Evolutionary conservation across 2,797 vertebrate species (phyloP), one percentile per base, ranked within the genome.

Genomic region (Etheostoma perlongum): DNA sequence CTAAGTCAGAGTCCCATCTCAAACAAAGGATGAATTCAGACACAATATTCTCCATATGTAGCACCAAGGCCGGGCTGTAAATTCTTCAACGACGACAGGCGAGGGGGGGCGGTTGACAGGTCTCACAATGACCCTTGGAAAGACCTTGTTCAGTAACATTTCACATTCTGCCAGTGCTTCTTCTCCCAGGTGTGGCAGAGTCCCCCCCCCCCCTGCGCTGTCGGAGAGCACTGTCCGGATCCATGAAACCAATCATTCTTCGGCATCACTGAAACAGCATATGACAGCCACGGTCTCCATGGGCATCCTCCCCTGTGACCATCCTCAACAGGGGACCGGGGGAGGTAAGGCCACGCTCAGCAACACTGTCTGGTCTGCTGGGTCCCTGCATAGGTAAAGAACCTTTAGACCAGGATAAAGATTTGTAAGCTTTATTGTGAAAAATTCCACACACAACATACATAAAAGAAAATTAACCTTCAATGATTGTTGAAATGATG

Each of bases 91-190:
- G 80, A 79, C 18, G 46, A 54, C 53, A n/a, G 40, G 36, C 19
- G 9, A 25, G 40, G 30, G 15, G 15, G n/a, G 19, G 33, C 4
- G 71, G 69, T 64, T 85, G 91, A 91, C 85, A 85, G 90, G 80
- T 84, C 88, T 82, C 3, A 78, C 76, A 18, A 55, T 90, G 90
- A 93, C 93, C 89, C 88, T 67, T 78, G 63, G 62, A 84, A 66
- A 87, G 86, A 94, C 93, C 92, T 94, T 93, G 92, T 83, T 89
- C 83, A 59, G 72, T 78, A 89, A 79, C 87, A 88, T 93, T 93
- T 93, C 89, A 90, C 88, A 90, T 92, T 80, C 89, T 90, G 90
- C 91, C 91, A 87, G 52, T 64, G 85, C 76, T 69, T 80, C 80
- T 85, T 89, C 85, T 94, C 91, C 91, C 93, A 93, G 92, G 93